A percentile compares a stretch with the other conserved stretches of the same genome.
phyloP scores from a whole-genome alignment of 2,797 vertebrate genomes.

The Sebastes glaucus region DNA sequence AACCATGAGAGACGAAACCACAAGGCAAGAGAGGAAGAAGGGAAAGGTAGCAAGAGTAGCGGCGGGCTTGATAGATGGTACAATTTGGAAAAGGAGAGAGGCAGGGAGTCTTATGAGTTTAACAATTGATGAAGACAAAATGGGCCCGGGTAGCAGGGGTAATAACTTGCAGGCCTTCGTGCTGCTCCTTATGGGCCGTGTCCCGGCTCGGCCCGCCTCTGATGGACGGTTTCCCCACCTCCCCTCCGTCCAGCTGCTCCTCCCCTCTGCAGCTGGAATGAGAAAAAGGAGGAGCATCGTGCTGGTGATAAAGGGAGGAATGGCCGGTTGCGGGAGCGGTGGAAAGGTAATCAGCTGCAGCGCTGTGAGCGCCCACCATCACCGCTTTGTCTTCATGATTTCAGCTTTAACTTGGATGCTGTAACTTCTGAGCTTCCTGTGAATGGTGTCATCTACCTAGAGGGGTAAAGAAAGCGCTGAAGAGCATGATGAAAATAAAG shows the following conservation, averaged over 20 bases:
- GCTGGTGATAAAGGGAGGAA: constrained; percentile 7
- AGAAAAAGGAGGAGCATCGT: constrained; percentile 41
- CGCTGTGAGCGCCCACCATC: not conserved
- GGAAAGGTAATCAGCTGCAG: constrained; percentile 17
- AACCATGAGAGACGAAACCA: constrained; percentile 30
- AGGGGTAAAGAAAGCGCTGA: not conserved
- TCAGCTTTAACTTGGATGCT: not conserved
- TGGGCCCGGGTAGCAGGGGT: constrained; percentile 69
- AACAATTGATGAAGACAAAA: constrained; percentile 87
- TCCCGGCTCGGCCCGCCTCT: constrained; percentile 54
- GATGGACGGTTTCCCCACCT: constrained; percentile 65
- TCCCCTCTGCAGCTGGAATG: constrained; percentile 35
- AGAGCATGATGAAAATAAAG: not conserved
- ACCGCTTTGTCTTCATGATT: constrained; percentile 23
- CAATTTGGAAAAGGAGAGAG: constrained; percentile 80
- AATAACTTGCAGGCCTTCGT: constrained; percentile 79
- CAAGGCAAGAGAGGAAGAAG: constrained; percentile 44
- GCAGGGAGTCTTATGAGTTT: constrained; percentile 84
- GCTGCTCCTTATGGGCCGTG: constrained; percentile 72
- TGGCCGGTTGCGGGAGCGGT: not conserved
- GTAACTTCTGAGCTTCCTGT: not conserved
- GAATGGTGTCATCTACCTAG: not conserved
- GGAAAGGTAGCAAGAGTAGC: constrained; percentile 38
- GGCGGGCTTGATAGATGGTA: constrained; percentile 81
- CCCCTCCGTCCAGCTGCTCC: constrained; percentile 19